A percentile compares a stretch with the other conserved stretches of the same genome.
These are phyloP conservation scores for Caenorhabditis becei DNA, from an alignment of 2,888 invertebrate species.

Conservation along the genomic window DNA sequence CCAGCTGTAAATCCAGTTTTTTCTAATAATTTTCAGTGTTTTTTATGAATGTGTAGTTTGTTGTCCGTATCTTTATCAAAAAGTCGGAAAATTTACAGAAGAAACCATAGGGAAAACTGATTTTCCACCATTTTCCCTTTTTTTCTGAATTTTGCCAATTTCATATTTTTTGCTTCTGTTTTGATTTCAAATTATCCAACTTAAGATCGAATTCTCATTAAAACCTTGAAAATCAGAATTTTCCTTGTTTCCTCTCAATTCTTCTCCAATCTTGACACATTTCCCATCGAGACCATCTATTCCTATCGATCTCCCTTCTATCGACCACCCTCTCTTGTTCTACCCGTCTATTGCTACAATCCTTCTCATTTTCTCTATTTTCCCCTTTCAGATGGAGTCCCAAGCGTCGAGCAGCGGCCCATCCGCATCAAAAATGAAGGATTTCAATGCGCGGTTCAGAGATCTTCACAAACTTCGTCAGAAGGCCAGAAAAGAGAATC, in stretches of 20 bases:
- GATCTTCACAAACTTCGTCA: conserved; percentile 77
- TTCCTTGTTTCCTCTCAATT: background rate
- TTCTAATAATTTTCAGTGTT: background rate
- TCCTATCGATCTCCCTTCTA: too few relatives aligned
- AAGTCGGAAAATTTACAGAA: too few relatives aligned
- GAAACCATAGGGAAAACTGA: too few relatives aligned
- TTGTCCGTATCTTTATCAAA: too few relatives aligned
- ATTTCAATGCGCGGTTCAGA: conserved; percentile 75
- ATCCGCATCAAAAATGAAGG: conserved; percentile 47
- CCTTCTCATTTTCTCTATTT: background rate
- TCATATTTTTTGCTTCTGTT: too few relatives aligned
- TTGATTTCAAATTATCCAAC: too few relatives aligned
- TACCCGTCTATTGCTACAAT: background rate
- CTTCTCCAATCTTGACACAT: background rate
- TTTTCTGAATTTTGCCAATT: too few relatives aligned
- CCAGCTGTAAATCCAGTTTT: background rate
- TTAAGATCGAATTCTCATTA: too few relatives aligned
- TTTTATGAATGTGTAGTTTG: background rate
- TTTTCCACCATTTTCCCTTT: too few relatives aligned
- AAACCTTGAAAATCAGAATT: too few relatives aligned
- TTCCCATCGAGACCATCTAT: too few relatives aligned
- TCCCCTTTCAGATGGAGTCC: conserved; percentile 42
- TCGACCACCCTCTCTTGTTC: background rate
- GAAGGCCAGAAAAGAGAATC: conserved; percentile 78
- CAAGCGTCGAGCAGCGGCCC: conserved; percentile 36